Evolutionary conservation across 2,888 invertebrate species (phyloP).

Genomic region (Hymenopus coronatus): DNA sequence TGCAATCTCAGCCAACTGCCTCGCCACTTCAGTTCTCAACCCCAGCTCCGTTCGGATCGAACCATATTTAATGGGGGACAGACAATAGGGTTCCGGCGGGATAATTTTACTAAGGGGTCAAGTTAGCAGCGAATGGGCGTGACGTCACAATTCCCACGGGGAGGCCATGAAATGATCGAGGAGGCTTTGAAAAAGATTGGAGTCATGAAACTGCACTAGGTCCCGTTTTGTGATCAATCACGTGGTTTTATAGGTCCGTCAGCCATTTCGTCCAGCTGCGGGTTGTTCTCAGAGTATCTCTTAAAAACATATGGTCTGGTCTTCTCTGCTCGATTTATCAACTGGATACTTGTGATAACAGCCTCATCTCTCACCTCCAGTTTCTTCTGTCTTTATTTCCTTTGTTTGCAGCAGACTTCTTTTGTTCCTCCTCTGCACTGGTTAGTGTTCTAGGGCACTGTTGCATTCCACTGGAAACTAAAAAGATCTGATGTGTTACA

Average conservation of each 20-base stretch:
- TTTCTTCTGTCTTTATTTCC: background rate
- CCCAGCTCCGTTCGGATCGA: background rate
- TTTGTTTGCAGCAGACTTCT: no score
- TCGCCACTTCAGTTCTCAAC: no score
- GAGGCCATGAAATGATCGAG: background rate
- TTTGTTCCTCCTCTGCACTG: no score
- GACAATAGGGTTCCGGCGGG: background rate
- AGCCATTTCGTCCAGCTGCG: background rate
- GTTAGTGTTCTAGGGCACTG: no score
- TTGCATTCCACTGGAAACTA: no score
- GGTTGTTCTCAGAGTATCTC: background rate
- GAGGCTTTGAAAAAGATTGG: background rate
- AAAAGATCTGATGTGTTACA: no score
- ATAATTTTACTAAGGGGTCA: slow-evolving; percentile 10
- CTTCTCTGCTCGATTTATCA: background rate
- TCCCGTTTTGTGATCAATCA: background rate
- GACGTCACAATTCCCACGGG: slow-evolving; percentile 14
- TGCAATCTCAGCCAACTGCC: background rate
- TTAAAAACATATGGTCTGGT: background rate
- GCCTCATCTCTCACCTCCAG: background rate
- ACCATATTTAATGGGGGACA: background rate
- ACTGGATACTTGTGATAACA: background rate
- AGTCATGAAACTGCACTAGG: background rate
- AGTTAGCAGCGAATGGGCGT: slow-evolving; percentile 13
- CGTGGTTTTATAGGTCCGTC: background rate